Conservation (phyloP, 1,140 invertebrate species). For the Drosophila erecta region DNA sequence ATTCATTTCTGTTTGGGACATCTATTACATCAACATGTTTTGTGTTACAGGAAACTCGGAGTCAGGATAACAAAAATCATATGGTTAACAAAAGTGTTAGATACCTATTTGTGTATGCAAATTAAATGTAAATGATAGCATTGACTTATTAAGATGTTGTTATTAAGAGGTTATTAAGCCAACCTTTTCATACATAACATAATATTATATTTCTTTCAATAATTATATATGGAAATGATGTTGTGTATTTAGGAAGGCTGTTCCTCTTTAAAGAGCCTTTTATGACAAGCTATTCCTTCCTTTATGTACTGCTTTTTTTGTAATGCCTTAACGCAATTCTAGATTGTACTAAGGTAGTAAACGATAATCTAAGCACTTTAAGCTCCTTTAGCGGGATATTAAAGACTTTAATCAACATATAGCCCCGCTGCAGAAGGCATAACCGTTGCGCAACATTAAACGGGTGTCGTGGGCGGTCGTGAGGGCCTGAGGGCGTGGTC, state of each 20-base stretch:
- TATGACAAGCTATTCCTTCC: not conserved
- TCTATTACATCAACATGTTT: too few relatives aligned
- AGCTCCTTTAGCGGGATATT: constrained; percentile 16
- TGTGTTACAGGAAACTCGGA: too few relatives aligned
- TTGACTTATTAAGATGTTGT: too few relatives aligned
- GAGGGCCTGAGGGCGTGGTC: constrained; percentile 6
- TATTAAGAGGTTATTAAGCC: too few relatives aligned
- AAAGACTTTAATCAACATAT: constrained; percentile 41
- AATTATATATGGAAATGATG: too few relatives aligned
- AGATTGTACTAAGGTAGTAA: constrained; percentile 17
- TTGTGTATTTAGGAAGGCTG: not conserved
- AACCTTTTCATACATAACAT: too few relatives aligned
- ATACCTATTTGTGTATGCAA: too few relatives aligned
- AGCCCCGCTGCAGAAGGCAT: constrained; percentile 24
- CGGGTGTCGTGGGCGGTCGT: not conserved
- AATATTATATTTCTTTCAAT: too few relatives aligned
- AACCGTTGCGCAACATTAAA: constrained; percentile 36
- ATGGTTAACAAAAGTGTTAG: too few relatives aligned
- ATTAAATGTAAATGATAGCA: too few relatives aligned
- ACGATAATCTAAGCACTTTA: constrained; percentile 32
- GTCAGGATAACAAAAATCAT: too few relatives aligned
- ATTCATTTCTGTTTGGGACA: not conserved
- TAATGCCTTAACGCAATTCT: constrained; percentile 6
- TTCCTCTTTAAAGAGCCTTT: too few relatives aligned
- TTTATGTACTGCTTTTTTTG: not conserved